Conservation (phyloP, 2,797 vertebrate species). For the Triplophysa bombifrons region DNA sequence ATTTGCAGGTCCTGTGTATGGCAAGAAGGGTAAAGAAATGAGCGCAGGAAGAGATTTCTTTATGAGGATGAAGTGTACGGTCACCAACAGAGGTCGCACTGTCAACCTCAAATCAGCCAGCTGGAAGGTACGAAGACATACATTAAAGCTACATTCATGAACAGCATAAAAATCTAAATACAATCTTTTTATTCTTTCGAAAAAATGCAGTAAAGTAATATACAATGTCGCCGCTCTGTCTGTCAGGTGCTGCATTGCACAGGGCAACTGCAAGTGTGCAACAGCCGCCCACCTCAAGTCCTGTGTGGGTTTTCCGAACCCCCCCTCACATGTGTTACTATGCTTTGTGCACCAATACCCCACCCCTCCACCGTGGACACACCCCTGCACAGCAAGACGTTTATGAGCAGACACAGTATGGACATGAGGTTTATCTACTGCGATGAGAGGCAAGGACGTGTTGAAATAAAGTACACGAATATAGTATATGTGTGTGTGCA, state of each 20-base stretch:
- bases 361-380: constrained; percentile 85
- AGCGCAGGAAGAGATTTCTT: constrained; percentile 85
- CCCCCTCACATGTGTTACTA: constrained; percentile 80
- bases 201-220: neutral
- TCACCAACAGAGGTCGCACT: constrained; percentile 86
- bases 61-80: constrained; percentile 91
- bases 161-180: neutral
- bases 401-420: constrained; percentile 89
- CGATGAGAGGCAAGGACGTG: constrained; percentile 80
- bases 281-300: constrained; percentile 70
- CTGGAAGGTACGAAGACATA: constrained; percentile 78
- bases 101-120: constrained; percentile 89
- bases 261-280: constrained; percentile 82
- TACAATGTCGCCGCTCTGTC: neutral
- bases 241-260: constrained; percentile 86
- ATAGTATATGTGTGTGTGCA: neutral
- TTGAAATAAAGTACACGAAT: neutral
- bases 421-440: constrained; percentile 91
- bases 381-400: constrained; percentile 85
- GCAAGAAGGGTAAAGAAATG: constrained; percentile 81
- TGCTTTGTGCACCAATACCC: constrained; percentile 86
- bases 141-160: neutral
- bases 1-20: constrained; percentile 73
- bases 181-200: neutral
- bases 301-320: constrained; percentile 83